Percentiles rank a stretch among this genome's conserved stretches.
Evolutionary conservation across 2,888 invertebrate genomes (phyloP).

Genomic region (Xestoiulus laeticollis): DNA sequence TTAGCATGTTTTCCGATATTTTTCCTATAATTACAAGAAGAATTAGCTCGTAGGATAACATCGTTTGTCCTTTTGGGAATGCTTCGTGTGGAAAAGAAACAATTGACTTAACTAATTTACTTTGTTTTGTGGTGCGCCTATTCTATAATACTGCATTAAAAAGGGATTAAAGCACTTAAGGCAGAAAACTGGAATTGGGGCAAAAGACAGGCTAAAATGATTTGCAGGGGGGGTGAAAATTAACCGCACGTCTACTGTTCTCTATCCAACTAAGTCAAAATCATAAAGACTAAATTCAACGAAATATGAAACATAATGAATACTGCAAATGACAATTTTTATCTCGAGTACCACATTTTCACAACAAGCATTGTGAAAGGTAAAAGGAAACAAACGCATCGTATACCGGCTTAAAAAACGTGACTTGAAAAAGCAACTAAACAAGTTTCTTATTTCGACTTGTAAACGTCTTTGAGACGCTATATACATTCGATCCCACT

Average conservation of each 20-base stretch:
- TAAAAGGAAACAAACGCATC: not conserved
- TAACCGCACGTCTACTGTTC: not conserved
- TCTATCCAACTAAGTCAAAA: not conserved
- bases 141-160: conserved; percentile 14
- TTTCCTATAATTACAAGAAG: conserved; percentile 3
- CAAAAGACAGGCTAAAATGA: not conserved
- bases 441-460: not conserved
- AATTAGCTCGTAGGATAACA: not conserved
- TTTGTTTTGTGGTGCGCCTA: not conserved
- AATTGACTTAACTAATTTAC: conserved; percentile 9
- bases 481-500: not conserved
- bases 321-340: not conserved
- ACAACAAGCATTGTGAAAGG: not conserved
- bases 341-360: not conserved
- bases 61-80: not conserved
- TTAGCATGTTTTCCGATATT: conserved; percentile 23
- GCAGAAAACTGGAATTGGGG: not conserved
- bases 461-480: not conserved
- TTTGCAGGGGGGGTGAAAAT: not conserved
- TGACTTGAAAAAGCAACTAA: not conserved
- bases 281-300: not conserved
- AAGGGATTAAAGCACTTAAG: not conserved
- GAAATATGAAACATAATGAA: not conserved
- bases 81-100: conserved; percentile 9
- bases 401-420: not conserved